phyloP scores from a whole-genome alignment of 2,797 vertebrate species.

The Sebastes baramenuke region DNA sequence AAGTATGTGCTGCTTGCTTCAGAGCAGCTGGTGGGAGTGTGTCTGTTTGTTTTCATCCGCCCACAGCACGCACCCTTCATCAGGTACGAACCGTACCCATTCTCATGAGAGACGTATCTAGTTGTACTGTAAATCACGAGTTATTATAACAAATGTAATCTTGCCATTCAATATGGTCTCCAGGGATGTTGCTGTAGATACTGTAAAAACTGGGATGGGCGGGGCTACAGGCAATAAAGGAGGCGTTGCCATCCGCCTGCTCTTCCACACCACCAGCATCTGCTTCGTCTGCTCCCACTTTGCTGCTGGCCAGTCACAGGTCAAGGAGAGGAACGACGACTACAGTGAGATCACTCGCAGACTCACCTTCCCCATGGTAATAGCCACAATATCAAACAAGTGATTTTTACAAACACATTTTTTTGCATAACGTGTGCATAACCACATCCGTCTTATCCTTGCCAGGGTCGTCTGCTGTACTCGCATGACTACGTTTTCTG shows the following conservation, averaged over 20 bases:
- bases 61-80: conserved; percentile 95
- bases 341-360: conserved; percentile 94
- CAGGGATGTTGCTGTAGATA: conserved; percentile 97
- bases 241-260: conserved; percentile 94
- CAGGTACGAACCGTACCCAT: conserved; percentile 45
- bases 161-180: background rate
- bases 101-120: background rate
- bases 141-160: background rate
- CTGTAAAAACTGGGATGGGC: conserved; percentile 99
- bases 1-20: conserved; percentile 97
- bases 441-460: background rate
- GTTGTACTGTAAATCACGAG: no score
- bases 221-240: conserved; percentile 98
- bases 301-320: conserved; percentile 97
- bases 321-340: conserved; percentile 98
- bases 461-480: conserved; percentile 93
- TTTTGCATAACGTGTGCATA: background rate
- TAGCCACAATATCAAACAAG: conserved; percentile 34
- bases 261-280: conserved; percentile 98
- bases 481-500: conserved; percentile 99
- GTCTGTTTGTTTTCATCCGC: conserved; percentile 96
- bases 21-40: conserved; percentile 97
- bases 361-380: conserved; percentile 96
- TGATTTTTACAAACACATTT: background rate
- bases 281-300: conserved; percentile 99